phyloP scores from a whole-genome alignment of 1,140 invertebrate species.

The Macrobrachium rosenbergii region DNA sequence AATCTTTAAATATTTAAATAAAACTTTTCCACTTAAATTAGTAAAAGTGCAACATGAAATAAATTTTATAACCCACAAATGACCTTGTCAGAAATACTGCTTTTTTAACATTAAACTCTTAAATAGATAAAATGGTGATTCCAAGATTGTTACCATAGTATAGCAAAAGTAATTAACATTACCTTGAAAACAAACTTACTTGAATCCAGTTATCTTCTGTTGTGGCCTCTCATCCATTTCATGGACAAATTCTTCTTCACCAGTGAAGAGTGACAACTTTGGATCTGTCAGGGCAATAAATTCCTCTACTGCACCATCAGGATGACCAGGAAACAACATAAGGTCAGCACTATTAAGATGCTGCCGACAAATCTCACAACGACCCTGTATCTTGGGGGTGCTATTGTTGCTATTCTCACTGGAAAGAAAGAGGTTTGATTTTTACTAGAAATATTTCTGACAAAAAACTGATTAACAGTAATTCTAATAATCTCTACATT shows the following conservation, averaged over 20 bases:
- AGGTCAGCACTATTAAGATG: slow-evolving; percentile 77
- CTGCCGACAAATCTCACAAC: slow-evolving; percentile 76
- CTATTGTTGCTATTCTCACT: background rate
- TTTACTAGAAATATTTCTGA: too few species aligned
- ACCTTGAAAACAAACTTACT: slow-evolving; percentile 67
- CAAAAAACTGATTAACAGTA: background rate
- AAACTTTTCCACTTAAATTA: too few species aligned
- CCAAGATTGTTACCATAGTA: too few species aligned
- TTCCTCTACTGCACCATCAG: slow-evolving; percentile 82
- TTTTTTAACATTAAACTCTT: too few species aligned
- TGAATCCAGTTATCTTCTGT: slow-evolving; percentile 77
- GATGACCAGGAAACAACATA: slow-evolving; percentile 81
- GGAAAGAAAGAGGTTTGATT: background rate
- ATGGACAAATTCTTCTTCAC: slow-evolving; percentile 73
- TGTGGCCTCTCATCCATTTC: slow-evolving; percentile 77
- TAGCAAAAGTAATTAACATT: too few species aligned
- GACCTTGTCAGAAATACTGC: too few species aligned
- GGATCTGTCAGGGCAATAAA: slow-evolving; percentile 83
- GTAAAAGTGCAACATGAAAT: too few species aligned
- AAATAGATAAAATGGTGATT: too few species aligned
- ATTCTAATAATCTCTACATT: background rate
- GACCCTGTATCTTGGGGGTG: slow-evolving; percentile 23
- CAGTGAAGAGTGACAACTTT: slow-evolving; percentile 80
- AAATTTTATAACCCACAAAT: too few species aligned
- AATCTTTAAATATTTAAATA: too few species aligned